Conservation (phyloP, 2,113 vertebrate genomes). For the Phyllostomus hastatus region DNA sequence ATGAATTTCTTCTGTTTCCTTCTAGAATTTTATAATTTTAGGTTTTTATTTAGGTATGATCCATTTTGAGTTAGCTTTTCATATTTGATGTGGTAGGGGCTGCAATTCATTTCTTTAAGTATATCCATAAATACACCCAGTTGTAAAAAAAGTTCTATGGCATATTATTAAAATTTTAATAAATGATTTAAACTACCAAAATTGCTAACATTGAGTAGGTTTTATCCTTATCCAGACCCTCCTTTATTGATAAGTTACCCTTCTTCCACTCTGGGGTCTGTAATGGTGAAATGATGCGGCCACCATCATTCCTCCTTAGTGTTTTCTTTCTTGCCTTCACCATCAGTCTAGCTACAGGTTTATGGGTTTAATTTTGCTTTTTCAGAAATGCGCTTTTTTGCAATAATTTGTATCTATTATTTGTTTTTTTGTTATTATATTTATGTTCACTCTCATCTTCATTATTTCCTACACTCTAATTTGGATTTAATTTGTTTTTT, state of each 20-base stretch:
- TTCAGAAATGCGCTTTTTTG: background rate
- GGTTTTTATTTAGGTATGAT: background rate
- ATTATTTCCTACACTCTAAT: background rate
- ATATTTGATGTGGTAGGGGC: background rate
- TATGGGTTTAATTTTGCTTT: background rate
- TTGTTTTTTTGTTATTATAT: background rate
- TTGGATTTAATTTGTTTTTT: background rate
- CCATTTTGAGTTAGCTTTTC: background rate
- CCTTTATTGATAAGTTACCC: background rate
- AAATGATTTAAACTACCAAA: background rate
- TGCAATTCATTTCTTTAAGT: background rate
- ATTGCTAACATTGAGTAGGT: background rate
- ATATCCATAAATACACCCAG: background rate
- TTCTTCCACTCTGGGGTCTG: background rate
- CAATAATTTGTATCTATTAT: background rate
- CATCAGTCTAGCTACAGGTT: background rate
- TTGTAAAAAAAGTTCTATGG: background rate
- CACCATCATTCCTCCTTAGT: background rate
- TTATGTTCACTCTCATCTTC: background rate
- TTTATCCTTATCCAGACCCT: background rate
- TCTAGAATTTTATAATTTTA: background rate
- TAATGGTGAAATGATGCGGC: background rate
- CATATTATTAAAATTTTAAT: background rate
- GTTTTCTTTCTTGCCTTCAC: background rate
- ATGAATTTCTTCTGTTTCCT: background rate